phyloP scores from a whole-genome alignment of 92 coral and sea anemone species.

The Siderastrea radians region DNA sequence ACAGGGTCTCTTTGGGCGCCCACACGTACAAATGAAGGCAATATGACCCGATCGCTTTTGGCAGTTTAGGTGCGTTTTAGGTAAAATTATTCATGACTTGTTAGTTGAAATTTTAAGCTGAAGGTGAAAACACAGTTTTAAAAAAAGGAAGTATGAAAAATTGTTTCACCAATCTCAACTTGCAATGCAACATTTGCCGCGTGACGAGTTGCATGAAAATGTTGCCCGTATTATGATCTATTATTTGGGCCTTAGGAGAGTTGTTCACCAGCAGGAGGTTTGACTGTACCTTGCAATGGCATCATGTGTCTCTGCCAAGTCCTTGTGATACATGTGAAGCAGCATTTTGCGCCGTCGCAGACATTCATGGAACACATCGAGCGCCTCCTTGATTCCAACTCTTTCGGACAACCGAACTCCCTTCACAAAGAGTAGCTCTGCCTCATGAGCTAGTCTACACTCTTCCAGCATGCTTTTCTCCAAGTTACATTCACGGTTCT shows the following conservation, averaged over 20 bases:
- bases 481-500: constrained; percentile 78
- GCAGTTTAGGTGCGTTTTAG: too few species aligned
- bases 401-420: constrained; percentile 86
- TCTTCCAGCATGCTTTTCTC: constrained; percentile 80
- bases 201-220: too few species aligned
- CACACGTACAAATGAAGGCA: neutral
- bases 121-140: too few species aligned
- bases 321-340: constrained; percentile 88
- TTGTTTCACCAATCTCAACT: too few species aligned
- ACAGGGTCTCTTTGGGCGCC: neutral
- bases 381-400: constrained; percentile 85
- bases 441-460: constrained; percentile 79
- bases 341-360: constrained; percentile 83
- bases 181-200: too few species aligned
- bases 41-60: too few species aligned
- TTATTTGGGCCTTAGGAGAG: neutral
- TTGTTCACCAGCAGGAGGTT: too few species aligned
- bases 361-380: constrained; percentile 85
- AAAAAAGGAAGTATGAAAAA: too few species aligned
- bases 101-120: too few species aligned
- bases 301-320: constrained; percentile 97
- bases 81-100: too few species aligned
- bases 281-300: constrained; percentile 89
- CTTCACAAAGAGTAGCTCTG: constrained; percentile 79
- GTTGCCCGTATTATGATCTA: too few species aligned